Base-by-base conservation (phyloP, 2,888 invertebrate genomes). In the Scaptomyza flava region DNA sequence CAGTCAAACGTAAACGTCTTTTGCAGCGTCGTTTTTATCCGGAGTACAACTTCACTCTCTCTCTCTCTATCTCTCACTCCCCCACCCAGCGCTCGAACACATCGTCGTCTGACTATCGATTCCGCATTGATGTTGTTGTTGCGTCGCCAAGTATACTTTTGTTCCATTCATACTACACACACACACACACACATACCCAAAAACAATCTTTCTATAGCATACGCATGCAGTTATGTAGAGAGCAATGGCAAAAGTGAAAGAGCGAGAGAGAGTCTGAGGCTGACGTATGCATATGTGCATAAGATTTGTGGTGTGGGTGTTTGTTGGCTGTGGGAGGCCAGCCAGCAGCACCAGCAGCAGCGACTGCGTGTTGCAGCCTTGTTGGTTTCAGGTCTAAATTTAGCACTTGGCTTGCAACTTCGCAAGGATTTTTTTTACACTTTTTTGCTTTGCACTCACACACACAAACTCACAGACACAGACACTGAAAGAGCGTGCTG, bases 361-460 rank as follows among this genome's bases (percentile, higher is more conserved):
- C 76, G 83, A 68, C 81, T 84, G 85, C 82, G 79, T 87, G 85
- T 54, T 87, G 81, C 81, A 81, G 81, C 81, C 87, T 81, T 81
- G 72, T 73, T 77, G 68, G 78, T 76, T 87, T 85, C 79, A 87
- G 85, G 82, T 82, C 82, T 82, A 82, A 85, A 82, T 82, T 87
- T 82, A 82, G 82, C 82, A 85, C 87, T 86, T 69, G 67, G 79
- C 81, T 81, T 82, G 82, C 82, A 82, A 82, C 87, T 82, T 79
- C 79, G 65, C 83, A 82, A 79, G 80, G 80, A 83, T 81, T 76
- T 77, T 67, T 68, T 68, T 60, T 65, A 69, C 62, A 64, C 64
- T 76, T 79, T 76, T 79, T 62, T 41, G 33, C 58, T 57, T 75
- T 52, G 47, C 45, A 56, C 45, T 50, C 48, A 41, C 51, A 56